Evolutionary conservation across 2,113 vertebrate genomes (phyloP), one percentile per base, ranked within the genome.

Genomic region (Heterotilapia buettikoferi): DNA sequence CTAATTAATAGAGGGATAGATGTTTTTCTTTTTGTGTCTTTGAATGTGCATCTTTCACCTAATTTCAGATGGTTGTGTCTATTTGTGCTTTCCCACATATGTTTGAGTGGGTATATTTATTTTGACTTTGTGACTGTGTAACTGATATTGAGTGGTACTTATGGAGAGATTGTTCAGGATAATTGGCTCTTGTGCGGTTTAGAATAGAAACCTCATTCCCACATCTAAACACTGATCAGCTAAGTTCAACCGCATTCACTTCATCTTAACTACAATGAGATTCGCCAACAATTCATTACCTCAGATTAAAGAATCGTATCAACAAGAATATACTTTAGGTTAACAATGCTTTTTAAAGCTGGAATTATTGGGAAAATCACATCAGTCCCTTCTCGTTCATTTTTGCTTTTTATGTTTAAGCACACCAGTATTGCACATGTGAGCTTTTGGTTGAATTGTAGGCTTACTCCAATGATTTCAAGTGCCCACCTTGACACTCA

Each of bases 111-210:
- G 68, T 83, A 78, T 78, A 81, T 88, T 53, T 86, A 86, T 89
- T 85, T 85, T 18, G 82, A 38, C 86, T 89, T 89, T 87, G 87
- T 66, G 71, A 88, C 89, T 82, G 85, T 86, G 80, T 86, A 84
- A 86, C 80, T 57, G 71, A 84, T 84, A 87, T 43, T 84, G 83
- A 92, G 86, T 36, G 80, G 80, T 61, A 81, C 87, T 87, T 89
- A 84, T 50, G 29, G 47, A 88, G 89, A 90, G 81, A 86, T 36
- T 83, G 86, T 85, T 59, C 18, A 43, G 52, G 82, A 80, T 91
- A 90, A 88, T 89, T 78, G 82, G 82, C 63, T 83, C 85, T 80
- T 84, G 84, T 50, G 80, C 56, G 6, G 59, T 82, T 88, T 53
- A 45, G 56, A 53, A 19, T 10, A 68, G 80, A 43, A 66, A 88